phyloP scores from a whole-genome alignment of 2,888 invertebrate species.

The Chrysomela aeneicollis region DNA sequence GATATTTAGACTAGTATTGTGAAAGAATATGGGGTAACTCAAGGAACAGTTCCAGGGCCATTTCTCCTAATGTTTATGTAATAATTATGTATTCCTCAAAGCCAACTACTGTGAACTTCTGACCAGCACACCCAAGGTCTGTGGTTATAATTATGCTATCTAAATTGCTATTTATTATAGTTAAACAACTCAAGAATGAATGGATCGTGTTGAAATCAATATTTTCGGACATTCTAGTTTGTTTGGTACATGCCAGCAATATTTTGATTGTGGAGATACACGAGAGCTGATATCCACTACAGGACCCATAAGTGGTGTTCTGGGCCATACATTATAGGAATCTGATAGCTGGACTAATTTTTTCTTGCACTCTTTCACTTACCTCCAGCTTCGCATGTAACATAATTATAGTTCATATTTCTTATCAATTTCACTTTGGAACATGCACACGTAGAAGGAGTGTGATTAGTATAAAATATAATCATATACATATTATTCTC shows the following conservation, averaged over 20 bases:
- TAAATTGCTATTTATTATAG: too few relatives aligned
- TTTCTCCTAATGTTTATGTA: too few relatives aligned
- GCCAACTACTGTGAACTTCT: too few relatives aligned
- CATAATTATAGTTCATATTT: constrained; percentile 16
- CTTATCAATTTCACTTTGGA: constrained; percentile 24
- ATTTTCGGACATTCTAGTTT: too few relatives aligned
- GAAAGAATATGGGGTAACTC: too few relatives aligned
- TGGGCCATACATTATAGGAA: background rate
- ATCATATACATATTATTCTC: constrained; percentile 16
- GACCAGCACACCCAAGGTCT: too few relatives aligned
- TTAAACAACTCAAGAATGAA: too few relatives aligned
- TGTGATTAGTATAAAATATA: constrained; percentile 19
- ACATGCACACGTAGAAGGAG: constrained; percentile 16
- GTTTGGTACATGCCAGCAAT: background rate
- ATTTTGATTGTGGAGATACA: background rate
- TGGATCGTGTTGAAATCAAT: too few relatives aligned
- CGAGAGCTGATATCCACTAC: background rate
- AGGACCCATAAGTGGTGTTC: background rate
- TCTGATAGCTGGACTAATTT: background rate
- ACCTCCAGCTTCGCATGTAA: constrained; percentile 15
- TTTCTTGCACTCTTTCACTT: constrained; percentile 16
- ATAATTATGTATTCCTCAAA: too few relatives aligned
- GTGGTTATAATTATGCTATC: too few relatives aligned
- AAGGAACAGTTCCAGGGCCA: too few relatives aligned
- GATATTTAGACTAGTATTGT: too few relatives aligned